These are phyloP conservation scores for Harlomillsia oculata DNA, from an alignment of 1,140 invertebrate genomes.

Conservation along the genomic window DNA sequence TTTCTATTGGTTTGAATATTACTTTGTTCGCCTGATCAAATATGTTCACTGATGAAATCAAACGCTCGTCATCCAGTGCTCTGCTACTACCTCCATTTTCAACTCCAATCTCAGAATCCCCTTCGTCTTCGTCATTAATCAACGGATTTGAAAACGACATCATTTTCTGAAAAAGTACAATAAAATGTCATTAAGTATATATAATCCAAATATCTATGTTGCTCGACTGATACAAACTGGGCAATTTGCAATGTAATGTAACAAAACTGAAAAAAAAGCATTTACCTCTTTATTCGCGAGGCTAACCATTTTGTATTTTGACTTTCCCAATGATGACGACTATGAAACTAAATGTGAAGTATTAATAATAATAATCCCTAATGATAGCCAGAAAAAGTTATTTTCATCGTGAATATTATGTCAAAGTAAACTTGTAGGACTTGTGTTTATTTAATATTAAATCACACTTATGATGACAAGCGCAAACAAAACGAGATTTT, in stretches of 20 bases:
- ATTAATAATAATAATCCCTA: no score
- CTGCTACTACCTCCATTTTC: background rate
- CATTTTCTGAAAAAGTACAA: no score
- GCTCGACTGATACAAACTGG: background rate
- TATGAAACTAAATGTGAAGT: no score
- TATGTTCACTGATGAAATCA: background rate
- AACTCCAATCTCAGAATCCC: background rate
- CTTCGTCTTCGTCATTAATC: constrained; percentile 11
- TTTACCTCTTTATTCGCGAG: background rate
- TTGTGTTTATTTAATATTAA: no score
- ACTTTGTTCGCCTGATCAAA: background rate
- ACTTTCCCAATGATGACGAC: no score
- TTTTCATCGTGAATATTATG: no score
- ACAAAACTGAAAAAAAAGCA: background rate
- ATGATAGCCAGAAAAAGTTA: no score
- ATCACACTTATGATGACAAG: no score
- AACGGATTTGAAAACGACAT: constrained; percentile 1
- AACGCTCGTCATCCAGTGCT: background rate
- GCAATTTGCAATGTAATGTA: background rate
- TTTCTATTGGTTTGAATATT: constrained; percentile 14
- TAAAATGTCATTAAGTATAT: background rate
- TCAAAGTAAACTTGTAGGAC: no score
- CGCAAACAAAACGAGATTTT: no score
- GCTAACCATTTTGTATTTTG: no score
- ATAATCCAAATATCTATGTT: background rate